Base-by-base conservation (phyloP, 1,140 invertebrate species). In the Macrotrachela quadricornifera region DNA sequence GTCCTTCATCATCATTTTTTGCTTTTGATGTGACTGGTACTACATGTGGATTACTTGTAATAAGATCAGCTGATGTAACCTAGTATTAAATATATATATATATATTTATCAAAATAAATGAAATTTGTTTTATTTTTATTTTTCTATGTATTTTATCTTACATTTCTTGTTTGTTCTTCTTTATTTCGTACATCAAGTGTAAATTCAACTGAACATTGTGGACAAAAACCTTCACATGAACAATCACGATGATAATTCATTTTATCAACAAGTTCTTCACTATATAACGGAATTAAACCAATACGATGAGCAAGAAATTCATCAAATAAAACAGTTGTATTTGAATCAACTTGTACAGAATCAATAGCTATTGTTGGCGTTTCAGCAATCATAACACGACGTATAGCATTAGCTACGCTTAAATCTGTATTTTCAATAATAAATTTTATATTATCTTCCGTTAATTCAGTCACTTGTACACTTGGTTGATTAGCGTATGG, bases 291-390 rank as follows among this genome's bases (percentile, higher is more conserved):
- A 64, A 99, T 94, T 36, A 99, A 76, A 18, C 94, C 94, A 63
- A 99, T 84, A 54, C 94, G 77, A 63, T 97, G 91, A 13, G 94
- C 85, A 49, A 99, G 75, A 68, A 99, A 99, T 73, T 99, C 94
- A 68, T 99, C 94, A 71, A 90, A 91, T 0, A 99, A 71, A 46
- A 97, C 91, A 16, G 90, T 91, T 0, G 91, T 94, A 71, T 99
- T 99, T 0, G 85, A 82, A 72, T 97, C 91, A 49, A 99, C 75
- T 70, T 97, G 91, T 14, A 99, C 85, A 92, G 91, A 99, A 73
- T 99, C 94, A 57, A 99, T 97, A n/a, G 92, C 92, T 46, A 77
- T 62, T 16, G 69, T 76, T 44, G 76, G 75, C 15, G 92, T 96
- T 76, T 99, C 94, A 9, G 94, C 90, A 61, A 97, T 96, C 64